Evolutionary conservation across 2,113 vertebrate genomes (phyloP), one percentile per base, ranked within the genome.

Genomic region (Tricholaema leucomelas): DNA sequence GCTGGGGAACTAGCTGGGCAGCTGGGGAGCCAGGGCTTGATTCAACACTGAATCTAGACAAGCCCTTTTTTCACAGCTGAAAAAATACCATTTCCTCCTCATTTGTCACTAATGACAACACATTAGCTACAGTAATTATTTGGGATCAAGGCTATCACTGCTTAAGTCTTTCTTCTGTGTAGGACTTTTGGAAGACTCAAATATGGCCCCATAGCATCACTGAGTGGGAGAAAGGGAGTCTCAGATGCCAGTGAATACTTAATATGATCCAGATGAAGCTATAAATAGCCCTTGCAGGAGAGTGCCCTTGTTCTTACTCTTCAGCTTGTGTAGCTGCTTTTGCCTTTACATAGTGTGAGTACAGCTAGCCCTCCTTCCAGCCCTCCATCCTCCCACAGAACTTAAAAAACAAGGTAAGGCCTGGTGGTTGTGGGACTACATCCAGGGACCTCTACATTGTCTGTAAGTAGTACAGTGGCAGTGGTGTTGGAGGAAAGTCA

Each of bases 31-130:
- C 27, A 35, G 56, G 19, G 19, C 31, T 80, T 31, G 28, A 10
- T 36, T 82, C 50, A 82, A 5, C 12, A 74, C 16, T 52, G 15
- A 88, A 56, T 67, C 44, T 59, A 83, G 56, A 77, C 20, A 10
- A 56, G 59, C 67, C 8, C 5, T 65, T 84, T 76, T 54, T 91
- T 91, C 71, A 77, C 69, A 90, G 40, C 60, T 92, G 56, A 82
- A 82, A 92, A 91, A 83, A 67, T 59, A 91, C 4, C 0, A 69
- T 76, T 94, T 93, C 69, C 52, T 85, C 46, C 69, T 89, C 72
- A 52, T 94, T 85, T 85, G 64, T 93, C 90, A 81, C 67, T 63
- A 30, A 55, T 80, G 82, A 93, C 35, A 89, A 59, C 64, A 77
- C 52, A 52, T 82, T 82, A 66, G 31, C 83, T 90, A 71, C 46